Evolutionary conservation across 2,797 vertebrate species (phyloP), one percentile per base, ranked within the genome.

Genomic region (Bufotes viridis): DNA sequence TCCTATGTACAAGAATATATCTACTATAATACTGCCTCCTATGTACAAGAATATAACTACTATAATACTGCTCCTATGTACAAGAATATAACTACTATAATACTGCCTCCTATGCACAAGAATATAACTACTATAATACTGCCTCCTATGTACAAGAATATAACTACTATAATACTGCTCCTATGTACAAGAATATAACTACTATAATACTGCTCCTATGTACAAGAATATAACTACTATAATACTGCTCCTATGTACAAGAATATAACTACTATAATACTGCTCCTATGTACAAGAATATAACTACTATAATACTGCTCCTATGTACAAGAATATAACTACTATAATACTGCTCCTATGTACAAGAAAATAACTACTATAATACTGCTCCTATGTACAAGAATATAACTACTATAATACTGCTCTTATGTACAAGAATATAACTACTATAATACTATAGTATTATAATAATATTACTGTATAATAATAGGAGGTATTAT

Each of bases 101-200:
- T 42, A 72, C 26, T 72, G 7, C 69, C 34, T 4, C 70, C 70
- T 72, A 72, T 72, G 7, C 42, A 72, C 70, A 42, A 72, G 70
- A 72, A 75, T 75, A 75, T 75, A 75, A 75, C 72, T 49, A 75
- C 72, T 75, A 51, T 75, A 75, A 75, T 75, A 75, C 72, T 75
- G 72, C 72, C 24, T 12, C 42, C 72, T 75, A 75, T 75, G 3
- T 75, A 75, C 72, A 75, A 72, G 70, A 72, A 72, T 72, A 72
- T 72, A 26, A 69, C 65, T 69, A 69, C 65, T 69, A 69, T 69
- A 69, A 69, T 69, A 69, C 65, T 69, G 65, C 61, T 12, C 57
- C 57, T 58, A 58, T 58, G 61, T 63, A 63, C 61, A 63, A 63
- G 61, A 63, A 63, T 63, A 63, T 63, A 63, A 63, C 61, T 63